These are phyloP conservation scores for Idaea straminata DNA, from an alignment of 2,888 invertebrate genomes.

Conservation along the genomic window DNA sequence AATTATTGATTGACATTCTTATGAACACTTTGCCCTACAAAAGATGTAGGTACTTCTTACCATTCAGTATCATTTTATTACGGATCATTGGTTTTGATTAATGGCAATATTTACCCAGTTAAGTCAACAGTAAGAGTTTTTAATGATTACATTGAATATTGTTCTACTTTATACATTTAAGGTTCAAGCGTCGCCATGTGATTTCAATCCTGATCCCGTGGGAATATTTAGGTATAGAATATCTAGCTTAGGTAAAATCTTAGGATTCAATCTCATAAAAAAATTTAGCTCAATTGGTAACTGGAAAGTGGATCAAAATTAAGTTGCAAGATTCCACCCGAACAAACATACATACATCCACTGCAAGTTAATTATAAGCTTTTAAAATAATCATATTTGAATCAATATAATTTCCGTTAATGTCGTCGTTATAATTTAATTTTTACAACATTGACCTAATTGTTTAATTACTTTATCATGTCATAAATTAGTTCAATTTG, in stretches of 20 bases:
- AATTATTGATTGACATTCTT: conserved; percentile 1
- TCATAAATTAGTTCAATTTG: not conserved
- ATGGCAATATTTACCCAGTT: not conserved
- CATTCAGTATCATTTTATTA: not conserved
- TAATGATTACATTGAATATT: not conserved
- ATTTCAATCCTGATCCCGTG: too few relatives aligned
- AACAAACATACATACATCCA: too few relatives aligned
- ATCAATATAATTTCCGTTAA: not conserved
- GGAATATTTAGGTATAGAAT: not conserved
- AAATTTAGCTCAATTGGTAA: too few relatives aligned
- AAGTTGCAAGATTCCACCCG: too few relatives aligned
- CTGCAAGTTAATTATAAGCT: too few relatives aligned
- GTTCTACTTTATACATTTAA: not conserved
- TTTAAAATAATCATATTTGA: not conserved
- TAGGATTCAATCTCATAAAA: not conserved
- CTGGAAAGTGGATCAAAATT: too few relatives aligned
- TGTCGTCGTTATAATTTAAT: not conserved
- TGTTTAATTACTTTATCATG: conserved; percentile 1
- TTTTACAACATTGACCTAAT: not conserved
- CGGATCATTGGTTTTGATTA: not conserved
- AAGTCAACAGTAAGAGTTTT: not conserved
- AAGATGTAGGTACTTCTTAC: not conserved
- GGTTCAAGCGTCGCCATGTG: too few relatives aligned
- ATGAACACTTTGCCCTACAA: not conserved
- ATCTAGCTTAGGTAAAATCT: not conserved